phyloP scores from a whole-genome alignment of 2,888 invertebrate species.

The Vanessa cardui region DNA sequence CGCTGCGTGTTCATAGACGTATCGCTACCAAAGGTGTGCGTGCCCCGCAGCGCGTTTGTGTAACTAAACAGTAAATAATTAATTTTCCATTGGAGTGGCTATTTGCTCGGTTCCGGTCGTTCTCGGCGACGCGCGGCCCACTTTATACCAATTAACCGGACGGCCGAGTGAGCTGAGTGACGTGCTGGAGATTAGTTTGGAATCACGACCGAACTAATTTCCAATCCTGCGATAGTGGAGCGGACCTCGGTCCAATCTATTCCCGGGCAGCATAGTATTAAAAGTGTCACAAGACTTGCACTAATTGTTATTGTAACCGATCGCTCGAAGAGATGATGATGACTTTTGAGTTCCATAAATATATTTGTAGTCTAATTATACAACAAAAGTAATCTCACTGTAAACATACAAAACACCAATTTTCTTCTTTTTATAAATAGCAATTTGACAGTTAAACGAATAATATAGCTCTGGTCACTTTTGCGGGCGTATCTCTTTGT shows the following conservation, averaged over 20 bases:
- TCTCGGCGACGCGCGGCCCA: neutral
- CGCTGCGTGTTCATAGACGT: no score
- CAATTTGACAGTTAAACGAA: no score
- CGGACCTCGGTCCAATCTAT: neutral
- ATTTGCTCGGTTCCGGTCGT: slow-evolving; percentile 6
- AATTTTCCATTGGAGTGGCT: slow-evolving; percentile 1
- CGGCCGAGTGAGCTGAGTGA: neutral
- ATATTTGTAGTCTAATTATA: no score
- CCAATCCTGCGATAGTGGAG: neutral
- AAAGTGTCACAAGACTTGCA: neutral
- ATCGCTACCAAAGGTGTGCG: neutral
- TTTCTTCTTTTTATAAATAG: no score
- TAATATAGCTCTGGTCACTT: no score
- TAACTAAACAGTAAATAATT: slow-evolving; percentile 10
- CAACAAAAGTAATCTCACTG: no score
- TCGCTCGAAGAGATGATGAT: no score
- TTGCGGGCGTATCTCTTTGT: no score
- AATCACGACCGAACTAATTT: slow-evolving; percentile 6
- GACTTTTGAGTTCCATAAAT: no score
- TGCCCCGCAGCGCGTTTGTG: neutral
- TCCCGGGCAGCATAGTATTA: neutral
- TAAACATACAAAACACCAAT: no score
- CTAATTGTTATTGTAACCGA: no score
- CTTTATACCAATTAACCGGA: slow-evolving; percentile 6
- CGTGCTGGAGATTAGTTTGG: slow-evolving; percentile 7